phyloP scores from a whole-genome alignment of 1,140 invertebrate species.

The Catajapyx aquilonaris region DNA sequence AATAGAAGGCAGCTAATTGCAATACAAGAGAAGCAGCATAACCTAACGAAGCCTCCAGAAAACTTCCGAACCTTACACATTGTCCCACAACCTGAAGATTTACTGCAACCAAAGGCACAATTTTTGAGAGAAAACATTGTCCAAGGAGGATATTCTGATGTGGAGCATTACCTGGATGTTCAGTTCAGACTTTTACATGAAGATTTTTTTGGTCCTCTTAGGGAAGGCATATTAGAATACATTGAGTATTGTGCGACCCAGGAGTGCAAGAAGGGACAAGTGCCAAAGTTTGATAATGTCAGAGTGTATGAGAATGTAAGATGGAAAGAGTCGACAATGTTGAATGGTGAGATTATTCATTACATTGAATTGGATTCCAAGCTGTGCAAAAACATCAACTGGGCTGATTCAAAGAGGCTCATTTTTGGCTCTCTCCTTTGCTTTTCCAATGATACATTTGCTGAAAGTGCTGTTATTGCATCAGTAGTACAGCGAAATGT shows the following conservation, averaged over 20 bases:
- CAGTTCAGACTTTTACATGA: constrained; percentile 54
- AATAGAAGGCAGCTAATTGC: too few species aligned
- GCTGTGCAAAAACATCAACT: constrained; percentile 12
- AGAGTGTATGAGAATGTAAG: constrained; percentile 7
- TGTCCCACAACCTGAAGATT: background rate
- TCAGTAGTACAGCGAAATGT: constrained; percentile 20
- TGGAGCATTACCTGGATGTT: constrained; percentile 50
- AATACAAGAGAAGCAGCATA: too few species aligned
- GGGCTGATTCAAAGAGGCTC: constrained; percentile 20
- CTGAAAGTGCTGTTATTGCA: constrained; percentile 24
- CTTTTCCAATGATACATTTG: constrained; percentile 23
- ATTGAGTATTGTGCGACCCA: background rate
- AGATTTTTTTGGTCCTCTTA: constrained; percentile 40
- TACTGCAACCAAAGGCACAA: background rate
- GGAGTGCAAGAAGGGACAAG: background rate
- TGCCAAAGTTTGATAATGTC: constrained; percentile 5
- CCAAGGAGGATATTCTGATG: constrained; percentile 31
- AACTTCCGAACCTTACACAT: background rate
- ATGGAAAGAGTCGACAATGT: constrained; percentile 2
- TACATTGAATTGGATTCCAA: background rate
- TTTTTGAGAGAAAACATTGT: constrained; percentile 35
- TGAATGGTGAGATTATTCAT: background rate
- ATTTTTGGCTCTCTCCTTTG: constrained; percentile 27
- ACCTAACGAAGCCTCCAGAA: background rate
- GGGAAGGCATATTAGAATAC: constrained; percentile 26